A percentile compares a stretch with the other conserved stretches of the same genome.
phyloP scores from a whole-genome alignment of 2,888 invertebrate genomes.

The Cephus runcator region DNA sequence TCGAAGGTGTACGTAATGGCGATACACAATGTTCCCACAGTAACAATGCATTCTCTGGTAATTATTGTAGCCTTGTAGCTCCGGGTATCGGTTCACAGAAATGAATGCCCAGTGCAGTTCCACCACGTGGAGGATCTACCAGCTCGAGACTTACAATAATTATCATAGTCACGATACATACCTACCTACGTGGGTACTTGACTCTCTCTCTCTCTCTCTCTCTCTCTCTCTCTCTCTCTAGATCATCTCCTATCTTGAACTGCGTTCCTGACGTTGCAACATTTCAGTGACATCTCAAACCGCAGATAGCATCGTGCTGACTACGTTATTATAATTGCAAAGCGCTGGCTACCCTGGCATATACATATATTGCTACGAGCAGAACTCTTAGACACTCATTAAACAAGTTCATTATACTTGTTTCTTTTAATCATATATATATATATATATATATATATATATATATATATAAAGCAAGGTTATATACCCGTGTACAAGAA shows the following conservation, averaged over 20 bases:
- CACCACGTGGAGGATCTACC: neutral
- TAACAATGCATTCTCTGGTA: constrained; percentile 16
- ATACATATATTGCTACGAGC: constrained; percentile 20
- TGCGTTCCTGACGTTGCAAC: constrained; percentile 29
- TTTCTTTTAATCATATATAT: constrained; percentile 10
- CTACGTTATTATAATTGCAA: constrained; percentile 42
- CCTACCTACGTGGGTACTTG: constrained; percentile 7
- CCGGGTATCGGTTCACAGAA: constrained; percentile 14
- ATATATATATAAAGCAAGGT: too few species aligned
- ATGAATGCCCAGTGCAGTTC: neutral
- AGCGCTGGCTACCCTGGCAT: constrained; percentile 24
- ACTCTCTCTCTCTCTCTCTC: neutral
- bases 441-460: too few species aligned
- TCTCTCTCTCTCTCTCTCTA: neutral
- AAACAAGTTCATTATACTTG: constrained; percentile 46
- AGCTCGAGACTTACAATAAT: neutral
- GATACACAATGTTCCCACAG: constrained; percentile 13
- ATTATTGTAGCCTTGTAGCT: constrained; percentile 13
- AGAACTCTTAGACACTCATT: constrained; percentile 31
- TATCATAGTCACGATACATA: neutral
- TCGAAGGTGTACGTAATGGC: neutral
- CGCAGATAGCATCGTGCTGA: constrained; percentile 38
- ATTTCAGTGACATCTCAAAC: constrained; percentile 32
- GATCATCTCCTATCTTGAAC: neutral
- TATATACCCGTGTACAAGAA: too few species aligned